These are phyloP conservation scores for Leptopilina clavipes DNA, from an alignment of 1,140 invertebrate species.

Conservation along the genomic window DNA sequence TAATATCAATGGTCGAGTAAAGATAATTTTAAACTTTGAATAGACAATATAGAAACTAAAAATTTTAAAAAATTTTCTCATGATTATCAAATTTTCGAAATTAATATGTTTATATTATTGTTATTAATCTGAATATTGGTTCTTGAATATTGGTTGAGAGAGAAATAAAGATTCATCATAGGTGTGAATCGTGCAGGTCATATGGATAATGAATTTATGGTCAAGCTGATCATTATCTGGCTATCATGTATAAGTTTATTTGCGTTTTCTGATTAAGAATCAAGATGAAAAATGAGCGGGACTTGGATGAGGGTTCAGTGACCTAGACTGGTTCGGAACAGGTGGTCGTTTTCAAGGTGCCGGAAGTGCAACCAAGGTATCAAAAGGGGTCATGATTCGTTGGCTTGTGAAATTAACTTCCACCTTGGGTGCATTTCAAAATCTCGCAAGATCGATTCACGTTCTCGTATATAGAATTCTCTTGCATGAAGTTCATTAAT, in stretches of 20 bases:
- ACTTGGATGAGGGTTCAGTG: background rate
- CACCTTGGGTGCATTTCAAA: conserved; percentile 30
- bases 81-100: too few species aligned
- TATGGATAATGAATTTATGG: too few species aligned
- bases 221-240: too few species aligned
- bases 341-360: conserved; percentile 27
- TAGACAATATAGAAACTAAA: too few species aligned
- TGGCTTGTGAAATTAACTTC: conserved; percentile 1
- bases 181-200: too few species aligned
- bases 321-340: conserved; percentile 22
- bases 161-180: too few species aligned
- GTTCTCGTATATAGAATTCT: conserved; percentile 60
- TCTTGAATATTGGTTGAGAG: too few species aligned
- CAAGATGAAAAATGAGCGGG: conserved; percentile 16
- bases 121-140: too few species aligned
- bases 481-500: conserved; percentile 70
- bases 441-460: conserved; percentile 38
- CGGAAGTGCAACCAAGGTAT: conserved; percentile 14
- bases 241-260: background rate
- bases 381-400: conserved; percentile 27
- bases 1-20: too few species aligned
- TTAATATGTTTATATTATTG: too few species aligned
- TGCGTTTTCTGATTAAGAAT: conserved; percentile 21
- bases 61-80: too few species aligned
- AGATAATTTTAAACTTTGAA: too few species aligned